These are phyloP conservation scores for Spea multiplicata DNA, from an alignment of 2,113 vertebrate species.

Conservation along the genomic window DNA sequence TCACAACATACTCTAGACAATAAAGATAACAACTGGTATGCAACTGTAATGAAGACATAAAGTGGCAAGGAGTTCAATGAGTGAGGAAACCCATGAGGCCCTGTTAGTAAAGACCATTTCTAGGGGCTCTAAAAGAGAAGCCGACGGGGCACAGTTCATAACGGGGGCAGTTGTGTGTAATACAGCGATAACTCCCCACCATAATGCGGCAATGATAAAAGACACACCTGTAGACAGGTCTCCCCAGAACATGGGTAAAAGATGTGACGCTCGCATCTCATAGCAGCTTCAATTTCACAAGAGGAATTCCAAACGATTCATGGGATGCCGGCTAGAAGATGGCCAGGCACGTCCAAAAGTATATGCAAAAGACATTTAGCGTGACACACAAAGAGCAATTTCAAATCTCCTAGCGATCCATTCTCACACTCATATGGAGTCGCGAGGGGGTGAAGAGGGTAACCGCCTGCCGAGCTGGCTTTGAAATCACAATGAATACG, in stretches of 20 bases:
- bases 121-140: too few species aligned
- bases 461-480: not conserved
- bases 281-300: conserved; percentile 7
- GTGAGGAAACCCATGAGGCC: too few species aligned
- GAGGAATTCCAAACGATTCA: not conserved
- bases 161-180: not conserved
- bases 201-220: not conserved
- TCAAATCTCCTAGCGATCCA: not conserved
- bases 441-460: conserved; percentile 2
- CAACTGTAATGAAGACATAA: too few species aligned
- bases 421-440: not conserved
- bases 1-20: too few species aligned
- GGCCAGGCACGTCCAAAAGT: not conserved
- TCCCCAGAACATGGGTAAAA: not conserved
- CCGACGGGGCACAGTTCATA: too few species aligned
- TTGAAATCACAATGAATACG: not conserved
- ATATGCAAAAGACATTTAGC: not conserved
- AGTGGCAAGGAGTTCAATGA: too few species aligned
- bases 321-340: not conserved
- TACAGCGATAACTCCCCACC: not conserved
- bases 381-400: not conserved
- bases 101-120: too few species aligned
- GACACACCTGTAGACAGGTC: not conserved
- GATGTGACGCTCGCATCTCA: not conserved
- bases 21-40: too few species aligned